Conservation (phyloP, 2,113 vertebrate species). For the Oreochromis aureus region DNA sequence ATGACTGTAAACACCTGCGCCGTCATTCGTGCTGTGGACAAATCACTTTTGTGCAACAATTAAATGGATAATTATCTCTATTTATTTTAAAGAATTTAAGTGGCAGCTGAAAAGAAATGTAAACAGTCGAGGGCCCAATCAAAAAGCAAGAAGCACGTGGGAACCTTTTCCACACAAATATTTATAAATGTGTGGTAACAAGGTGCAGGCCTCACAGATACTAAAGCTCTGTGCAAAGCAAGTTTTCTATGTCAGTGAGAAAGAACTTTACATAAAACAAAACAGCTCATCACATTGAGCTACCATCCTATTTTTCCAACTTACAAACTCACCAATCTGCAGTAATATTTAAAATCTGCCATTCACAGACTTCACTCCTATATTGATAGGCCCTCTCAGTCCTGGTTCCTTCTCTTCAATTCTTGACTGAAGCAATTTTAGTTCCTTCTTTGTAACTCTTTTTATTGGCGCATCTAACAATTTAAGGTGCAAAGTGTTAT, state of each 20-base stretch:
- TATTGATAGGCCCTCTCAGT: neutral
- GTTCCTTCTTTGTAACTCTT: neutral
- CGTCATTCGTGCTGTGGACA: neutral
- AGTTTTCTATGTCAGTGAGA: neutral
- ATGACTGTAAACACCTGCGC: neutral
- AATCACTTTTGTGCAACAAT: neutral
- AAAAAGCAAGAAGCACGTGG: neutral
- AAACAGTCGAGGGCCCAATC: neutral
- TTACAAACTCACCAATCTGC: rapidly evolving
- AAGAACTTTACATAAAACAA: neutral
- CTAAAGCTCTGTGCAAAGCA: neutral
- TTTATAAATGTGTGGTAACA: neutral
- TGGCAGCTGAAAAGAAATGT: neutral
- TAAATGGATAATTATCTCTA: neutral
- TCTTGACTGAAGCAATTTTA: neutral
- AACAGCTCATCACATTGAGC: neutral
- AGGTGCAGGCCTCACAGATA: neutral
- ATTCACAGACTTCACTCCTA: neutral
- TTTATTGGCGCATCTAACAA: neutral
- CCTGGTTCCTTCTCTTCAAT: neutral
- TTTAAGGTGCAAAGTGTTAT: neutral
- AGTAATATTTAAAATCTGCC: neutral
- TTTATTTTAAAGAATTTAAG: neutral
- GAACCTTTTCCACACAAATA: neutral
- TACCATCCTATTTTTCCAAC: neutral